Evolutionary conservation across 2,888 invertebrate species (phyloP).

Genomic region (Lordiphosa fenestrarum): DNA sequence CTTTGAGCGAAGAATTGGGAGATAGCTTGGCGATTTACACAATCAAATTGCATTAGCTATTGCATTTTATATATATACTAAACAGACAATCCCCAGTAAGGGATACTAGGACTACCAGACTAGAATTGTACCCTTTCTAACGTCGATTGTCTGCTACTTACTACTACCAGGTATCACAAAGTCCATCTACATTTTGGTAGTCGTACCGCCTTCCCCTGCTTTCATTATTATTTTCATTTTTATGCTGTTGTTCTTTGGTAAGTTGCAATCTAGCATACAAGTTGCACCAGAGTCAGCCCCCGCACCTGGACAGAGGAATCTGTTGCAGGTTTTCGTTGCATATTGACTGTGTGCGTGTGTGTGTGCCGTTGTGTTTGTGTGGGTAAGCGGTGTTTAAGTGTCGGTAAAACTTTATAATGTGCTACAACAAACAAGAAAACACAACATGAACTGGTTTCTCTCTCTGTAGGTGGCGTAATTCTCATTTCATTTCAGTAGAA

Average conservation of each 20-base stretch:
- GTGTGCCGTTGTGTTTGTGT: conserved; percentile 33
- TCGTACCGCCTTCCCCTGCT: too few relatives aligned
- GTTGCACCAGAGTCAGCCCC: not conserved
- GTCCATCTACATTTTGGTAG: too few relatives aligned
- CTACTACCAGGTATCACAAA: too few relatives aligned
- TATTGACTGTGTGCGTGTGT: conserved; percentile 18
- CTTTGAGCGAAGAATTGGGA: too few relatives aligned
- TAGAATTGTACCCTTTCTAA: too few relatives aligned
- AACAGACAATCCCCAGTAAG: too few relatives aligned
- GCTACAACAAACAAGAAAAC: conserved; percentile 49
- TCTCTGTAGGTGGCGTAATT: conserved; percentile 32
- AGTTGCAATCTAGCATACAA: conserved; percentile 41
- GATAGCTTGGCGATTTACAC: too few relatives aligned
- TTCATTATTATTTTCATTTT: conserved; percentile 19
- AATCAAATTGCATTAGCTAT: too few relatives aligned
- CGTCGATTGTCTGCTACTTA: too few relatives aligned
- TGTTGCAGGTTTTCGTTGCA: conserved; percentile 37
- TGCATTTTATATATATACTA: too few relatives aligned
- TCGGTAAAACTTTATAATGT: conserved; percentile 67
- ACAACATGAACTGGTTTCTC: conserved; percentile 7
- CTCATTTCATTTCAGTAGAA: conserved; percentile 57
- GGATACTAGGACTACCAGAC: too few relatives aligned
- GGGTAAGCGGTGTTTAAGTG: conserved; percentile 55
- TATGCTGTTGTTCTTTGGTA: conserved; percentile 29
- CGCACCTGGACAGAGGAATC: conserved; percentile 25